Evolutionary conservation across 2,797 vertebrate species (phyloP).

Genomic region (Philypnodon macrostomus): DNA sequence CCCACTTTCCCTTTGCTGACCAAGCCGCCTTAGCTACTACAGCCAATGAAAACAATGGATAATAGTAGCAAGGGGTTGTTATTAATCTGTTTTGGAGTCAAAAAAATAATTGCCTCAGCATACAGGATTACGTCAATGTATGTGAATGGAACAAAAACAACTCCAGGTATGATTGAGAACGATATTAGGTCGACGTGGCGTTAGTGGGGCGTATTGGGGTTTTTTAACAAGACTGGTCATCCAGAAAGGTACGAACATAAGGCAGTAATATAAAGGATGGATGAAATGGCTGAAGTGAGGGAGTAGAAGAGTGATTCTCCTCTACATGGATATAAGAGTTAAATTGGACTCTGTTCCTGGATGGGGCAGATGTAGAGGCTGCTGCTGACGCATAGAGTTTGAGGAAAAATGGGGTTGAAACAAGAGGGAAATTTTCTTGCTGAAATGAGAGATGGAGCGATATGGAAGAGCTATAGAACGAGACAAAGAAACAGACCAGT

Average conservation of each 20-base stretch:
- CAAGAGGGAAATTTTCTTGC: constrained; percentile 55
- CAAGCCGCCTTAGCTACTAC: too few species aligned
- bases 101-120: too few species aligned
- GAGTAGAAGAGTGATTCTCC: constrained; percentile 35
- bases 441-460: constrained; percentile 70
- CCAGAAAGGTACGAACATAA: constrained; percentile 43
- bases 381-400: constrained; percentile 69
- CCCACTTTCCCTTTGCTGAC: too few species aligned
- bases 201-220: too few species aligned
- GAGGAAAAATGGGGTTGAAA: constrained; percentile 69
- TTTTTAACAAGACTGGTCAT: constrained; percentile 49
- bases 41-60: too few species aligned
- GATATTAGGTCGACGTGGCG: too few species aligned
- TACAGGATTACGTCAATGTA: too few species aligned
- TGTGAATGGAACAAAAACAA: too few species aligned
- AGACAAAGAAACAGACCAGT: constrained; percentile 64
- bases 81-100: too few species aligned
- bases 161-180: too few species aligned
- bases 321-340: constrained; percentile 54
- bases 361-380: constrained; percentile 36
- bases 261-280: constrained; percentile 54
- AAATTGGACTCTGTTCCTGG: constrained; percentile 57
- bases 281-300: constrained; percentile 32
- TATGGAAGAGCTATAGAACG: constrained; percentile 39
- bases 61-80: too few species aligned